These are phyloP conservation scores for Gallirallus australis DNA, from an alignment of 2,797 vertebrate species.

Conservation along the genomic window DNA sequence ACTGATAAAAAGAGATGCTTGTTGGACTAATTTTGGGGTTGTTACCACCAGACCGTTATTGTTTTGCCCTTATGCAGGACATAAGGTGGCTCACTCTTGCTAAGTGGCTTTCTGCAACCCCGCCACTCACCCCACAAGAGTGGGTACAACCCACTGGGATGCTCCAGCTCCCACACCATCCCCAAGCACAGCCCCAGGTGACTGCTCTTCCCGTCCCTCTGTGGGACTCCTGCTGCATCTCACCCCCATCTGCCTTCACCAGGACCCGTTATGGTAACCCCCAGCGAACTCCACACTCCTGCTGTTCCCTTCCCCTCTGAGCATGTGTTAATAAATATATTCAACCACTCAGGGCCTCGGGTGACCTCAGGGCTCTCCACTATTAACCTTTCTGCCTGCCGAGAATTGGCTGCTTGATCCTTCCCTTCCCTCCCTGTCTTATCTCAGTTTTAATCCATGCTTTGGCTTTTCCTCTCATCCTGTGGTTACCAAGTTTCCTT, in stretches of 20 bases:
- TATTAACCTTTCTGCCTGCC: constrained; percentile 60
- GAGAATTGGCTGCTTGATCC: constrained; percentile 7
- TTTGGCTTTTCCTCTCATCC: constrained; percentile 52
- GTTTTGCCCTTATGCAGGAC: background rate
- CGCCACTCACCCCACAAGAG: background rate
- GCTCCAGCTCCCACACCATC: rapidly evolving
- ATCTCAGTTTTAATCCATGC: constrained; percentile 32
- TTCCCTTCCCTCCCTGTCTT: background rate
- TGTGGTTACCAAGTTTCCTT: constrained; percentile 62
- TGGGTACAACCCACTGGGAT: background rate
- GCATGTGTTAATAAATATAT: background rate
- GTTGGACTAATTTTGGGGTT: background rate
- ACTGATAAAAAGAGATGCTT: rapidly evolving
- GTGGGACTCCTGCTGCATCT: background rate
- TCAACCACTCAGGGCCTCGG: background rate
- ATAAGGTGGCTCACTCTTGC: background rate
- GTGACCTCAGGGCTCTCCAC: background rate
- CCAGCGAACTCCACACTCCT: rapidly evolving
- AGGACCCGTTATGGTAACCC: rapidly evolving
- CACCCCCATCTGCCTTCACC: background rate
- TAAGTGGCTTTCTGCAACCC: background rate
- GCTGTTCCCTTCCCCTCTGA: background rate
- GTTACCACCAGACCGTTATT: background rate
- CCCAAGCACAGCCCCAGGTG: rapidly evolving
- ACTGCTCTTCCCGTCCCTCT: rapidly evolving